Base-by-base conservation (phyloP, 2,888 invertebrate genomes). In the Rhorus exstirpatorius region DNA sequence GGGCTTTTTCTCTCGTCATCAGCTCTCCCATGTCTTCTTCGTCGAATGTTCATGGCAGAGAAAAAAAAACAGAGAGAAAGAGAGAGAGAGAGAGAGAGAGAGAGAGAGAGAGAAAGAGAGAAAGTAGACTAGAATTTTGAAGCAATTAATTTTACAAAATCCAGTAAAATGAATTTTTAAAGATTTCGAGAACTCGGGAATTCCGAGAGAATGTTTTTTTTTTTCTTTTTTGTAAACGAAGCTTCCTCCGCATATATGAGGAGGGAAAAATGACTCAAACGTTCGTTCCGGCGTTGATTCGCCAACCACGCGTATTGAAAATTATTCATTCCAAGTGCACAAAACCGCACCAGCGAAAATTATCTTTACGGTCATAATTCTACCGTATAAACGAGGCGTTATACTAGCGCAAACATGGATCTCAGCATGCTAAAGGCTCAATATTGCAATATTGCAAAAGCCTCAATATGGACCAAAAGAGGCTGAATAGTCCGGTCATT, bases 1-100 rank as follows among this genome's bases (percentile, higher is more conserved):
- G 83, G 85, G 85, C 74, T 84, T 81, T 84, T 84, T 75, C 81
- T 77, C 83, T 79, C n/a, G n/a, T 63, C 60, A 67, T 80, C 81
- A 75, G 21, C 65, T 60, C 60, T 46, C 51, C 38, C 38, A n/a
- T 49, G 70, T 76, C 63, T 70, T 63, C 61, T 60, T 51, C 53
- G 14, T 55, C 51, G 60, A 60, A 21, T 14, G 31, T 46, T 44
- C 58, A 12, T 46, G 7, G 38, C 31, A 44, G 24, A 21, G 21
- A 21, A 12, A 24, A 6, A 41, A 7, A 19, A n/a, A n/a, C n/a
- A n/a, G n/a, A n/a, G n/a, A n/a, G n/a, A n/a, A n/a, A n/a, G n/a
- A n/a, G n/a, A n/a, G 12, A 63, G 38, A 55, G 24, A 44, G 26
- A 53, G 17, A 17, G 24, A 19, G 19, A 41, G 26, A 46, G 3